These are phyloP conservation scores for Brachypodius melanocephalos DNA, from an alignment of 2,113 vertebrate species.

Conservation along the genomic window DNA sequence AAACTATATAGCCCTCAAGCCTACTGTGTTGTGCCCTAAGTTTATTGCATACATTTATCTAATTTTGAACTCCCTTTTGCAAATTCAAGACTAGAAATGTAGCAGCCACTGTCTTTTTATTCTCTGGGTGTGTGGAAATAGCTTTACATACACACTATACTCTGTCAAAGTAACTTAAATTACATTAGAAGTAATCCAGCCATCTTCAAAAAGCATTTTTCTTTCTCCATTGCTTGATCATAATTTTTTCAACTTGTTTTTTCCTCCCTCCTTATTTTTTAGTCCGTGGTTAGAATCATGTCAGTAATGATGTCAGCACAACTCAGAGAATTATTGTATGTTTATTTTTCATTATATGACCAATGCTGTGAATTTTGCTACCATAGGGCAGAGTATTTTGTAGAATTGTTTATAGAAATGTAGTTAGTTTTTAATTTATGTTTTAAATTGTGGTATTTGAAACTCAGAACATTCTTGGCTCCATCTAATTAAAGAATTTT, in stretches of 20 bases:
- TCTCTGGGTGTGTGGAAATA: background rate
- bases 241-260: background rate
- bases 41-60: background rate
- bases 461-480: background rate
- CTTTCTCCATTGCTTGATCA: background rate
- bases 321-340: background rate
- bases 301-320: background rate
- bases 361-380: background rate
- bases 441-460: constrained; percentile 28
- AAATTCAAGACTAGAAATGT: background rate
- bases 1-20: background rate
- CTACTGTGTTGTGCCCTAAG: background rate
- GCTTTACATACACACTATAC: background rate
- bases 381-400: background rate
- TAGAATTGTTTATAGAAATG: background rate
- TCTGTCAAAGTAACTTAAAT: background rate
- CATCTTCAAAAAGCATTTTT: background rate
- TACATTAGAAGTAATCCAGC: background rate
- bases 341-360: background rate
- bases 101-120: background rate
- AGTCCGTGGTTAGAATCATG: background rate
- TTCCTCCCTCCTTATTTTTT: background rate
- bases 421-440: background rate
- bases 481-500: background rate
- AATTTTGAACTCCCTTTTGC: background rate